A percentile compares a stretch with the other conserved stretches of the same genome.
These are phyloP conservation scores for Bathybates hornii DNA, from an alignment of 2,113 vertebrate genomes.

Conservation along the genomic window DNA sequence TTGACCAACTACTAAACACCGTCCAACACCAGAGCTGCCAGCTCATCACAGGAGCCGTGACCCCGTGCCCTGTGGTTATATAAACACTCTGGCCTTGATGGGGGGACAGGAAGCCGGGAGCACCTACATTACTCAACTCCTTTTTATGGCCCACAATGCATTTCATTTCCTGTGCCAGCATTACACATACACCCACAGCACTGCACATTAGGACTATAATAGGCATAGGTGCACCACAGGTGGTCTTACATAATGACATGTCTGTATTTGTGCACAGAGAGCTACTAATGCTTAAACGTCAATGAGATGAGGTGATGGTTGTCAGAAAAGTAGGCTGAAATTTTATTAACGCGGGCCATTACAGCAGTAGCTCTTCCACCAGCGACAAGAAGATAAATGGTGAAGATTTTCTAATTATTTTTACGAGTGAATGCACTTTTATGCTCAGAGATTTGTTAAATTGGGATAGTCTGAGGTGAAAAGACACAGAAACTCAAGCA, in stretches of 20 bases:
- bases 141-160: constrained; percentile 58
- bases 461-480: not conserved
- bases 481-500: not conserved
- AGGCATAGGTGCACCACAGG: constrained; percentile 7
- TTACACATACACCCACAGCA: constrained; percentile 21
- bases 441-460: not conserved
- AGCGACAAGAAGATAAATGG: not conserved
- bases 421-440: not conserved
- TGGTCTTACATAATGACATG: not conserved
- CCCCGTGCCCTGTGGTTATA: constrained; percentile 16
- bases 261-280: not conserved
- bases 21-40: not conserved
- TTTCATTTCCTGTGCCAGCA: constrained; percentile 49
- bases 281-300: not conserved
- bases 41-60: not conserved
- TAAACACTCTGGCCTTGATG: constrained; percentile 7
- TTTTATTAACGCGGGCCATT: not conserved
- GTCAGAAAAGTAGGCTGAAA: not conserved
- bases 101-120: constrained; percentile 43
- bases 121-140: constrained; percentile 47
- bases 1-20: not conserved
- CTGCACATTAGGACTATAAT: constrained; percentile 14
- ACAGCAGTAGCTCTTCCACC: not conserved
- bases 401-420: not conserved
- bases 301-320: not conserved